Evolutionary conservation across 2,888 invertebrate genomes (phyloP).

Genomic region (Scelioninae gen. 2): DNA sequence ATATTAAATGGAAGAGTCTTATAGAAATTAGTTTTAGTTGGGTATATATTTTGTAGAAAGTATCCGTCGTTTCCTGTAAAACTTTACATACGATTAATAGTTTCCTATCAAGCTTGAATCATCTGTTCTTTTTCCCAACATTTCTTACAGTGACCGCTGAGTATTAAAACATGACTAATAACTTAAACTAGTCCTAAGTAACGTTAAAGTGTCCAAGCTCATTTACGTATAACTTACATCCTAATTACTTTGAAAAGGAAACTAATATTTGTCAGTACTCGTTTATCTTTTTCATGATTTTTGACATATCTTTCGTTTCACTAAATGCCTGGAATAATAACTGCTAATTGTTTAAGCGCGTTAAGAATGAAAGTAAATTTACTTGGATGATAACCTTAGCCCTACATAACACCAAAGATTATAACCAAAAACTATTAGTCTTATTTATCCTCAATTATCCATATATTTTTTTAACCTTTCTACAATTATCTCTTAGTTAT

Average conservation of each 20-base stretch:
- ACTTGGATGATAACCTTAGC: slow-evolving; percentile 3
- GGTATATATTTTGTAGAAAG: no score
- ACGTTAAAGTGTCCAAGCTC: slow-evolving; percentile 5
- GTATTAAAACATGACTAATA: slow-evolving; percentile 14
- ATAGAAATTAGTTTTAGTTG: no score
- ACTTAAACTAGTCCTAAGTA: slow-evolving; percentile 2
- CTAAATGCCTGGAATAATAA: not conserved
- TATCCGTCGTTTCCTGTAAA: not conserved
- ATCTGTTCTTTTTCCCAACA: slow-evolving; percentile 7
- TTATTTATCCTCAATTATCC: slow-evolving; percentile 3
- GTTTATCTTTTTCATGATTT: slow-evolving; percentile 8
- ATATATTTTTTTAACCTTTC: slow-evolving; percentile 1
- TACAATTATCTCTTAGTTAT: no score
- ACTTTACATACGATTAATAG: slow-evolving; percentile 4
- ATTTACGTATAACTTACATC: not conserved
- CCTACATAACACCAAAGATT: not conserved
- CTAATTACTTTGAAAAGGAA: not conserved
- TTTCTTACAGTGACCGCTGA: slow-evolving; percentile 3
- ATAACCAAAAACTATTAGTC: not conserved
- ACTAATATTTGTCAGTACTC: not conserved
- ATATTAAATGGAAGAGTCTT: no score
- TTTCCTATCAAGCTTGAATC: not conserved
- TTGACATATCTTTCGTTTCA: slow-evolving; percentile 1
- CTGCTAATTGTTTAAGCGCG: not conserved
- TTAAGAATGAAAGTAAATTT: not conserved